Evolutionary conservation across 2,797 vertebrate genomes (phyloP).

Genomic region (Poeciliopsis infans): DNA sequence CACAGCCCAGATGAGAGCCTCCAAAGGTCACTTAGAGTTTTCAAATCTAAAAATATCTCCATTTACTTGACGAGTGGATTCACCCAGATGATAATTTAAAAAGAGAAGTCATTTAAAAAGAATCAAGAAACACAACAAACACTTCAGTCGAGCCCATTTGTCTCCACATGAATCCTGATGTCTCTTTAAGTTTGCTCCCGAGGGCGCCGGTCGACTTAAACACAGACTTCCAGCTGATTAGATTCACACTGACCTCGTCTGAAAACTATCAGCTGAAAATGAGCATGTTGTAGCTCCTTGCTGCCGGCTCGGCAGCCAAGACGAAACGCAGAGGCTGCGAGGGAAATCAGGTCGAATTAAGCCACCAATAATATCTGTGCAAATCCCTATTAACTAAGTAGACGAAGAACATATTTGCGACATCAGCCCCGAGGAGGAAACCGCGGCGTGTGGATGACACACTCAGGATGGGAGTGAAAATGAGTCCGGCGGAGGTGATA

Average conservation of each 20-base stretch:
- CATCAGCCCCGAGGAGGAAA: conserved; percentile 25
- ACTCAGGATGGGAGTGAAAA: conserved; percentile 28
- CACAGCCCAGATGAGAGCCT: conserved; percentile 43
- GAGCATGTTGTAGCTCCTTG: conserved; percentile 45
- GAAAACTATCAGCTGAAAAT: conserved; percentile 66
- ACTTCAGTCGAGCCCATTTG: conserved; percentile 19
- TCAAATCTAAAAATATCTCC: conserved; percentile 47
- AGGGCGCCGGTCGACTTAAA: conserved; percentile 47
- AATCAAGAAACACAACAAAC: conserved; percentile 41
- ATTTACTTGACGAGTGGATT: conserved; percentile 30
- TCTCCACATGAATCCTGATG: conserved; percentile 42
- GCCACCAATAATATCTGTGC: conserved; percentile 38
- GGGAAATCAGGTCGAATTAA: conserved; percentile 50
- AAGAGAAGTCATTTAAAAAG: conserved; percentile 35
- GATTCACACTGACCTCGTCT: conserved; percentile 56
- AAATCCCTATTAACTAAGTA: conserved; percentile 45
- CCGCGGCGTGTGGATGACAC: conserved; percentile 26
- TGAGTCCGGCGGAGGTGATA: conserved; percentile 10
- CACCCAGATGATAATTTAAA: conserved; percentile 38
- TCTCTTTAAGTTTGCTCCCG: conserved; percentile 51
- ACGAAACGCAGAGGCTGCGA: conserved; percentile 37
- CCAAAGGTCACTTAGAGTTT: conserved; percentile 54
- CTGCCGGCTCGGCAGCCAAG: conserved; percentile 34
- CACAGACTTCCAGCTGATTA: conserved; percentile 56
- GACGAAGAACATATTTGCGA: conserved; percentile 32